A percentile compares a stretch with the other conserved stretches of the same genome.
Evolutionary conservation across 92 coral and sea anemone species (phyloP).

Genomic region (Siderastrea siderea): DNA sequence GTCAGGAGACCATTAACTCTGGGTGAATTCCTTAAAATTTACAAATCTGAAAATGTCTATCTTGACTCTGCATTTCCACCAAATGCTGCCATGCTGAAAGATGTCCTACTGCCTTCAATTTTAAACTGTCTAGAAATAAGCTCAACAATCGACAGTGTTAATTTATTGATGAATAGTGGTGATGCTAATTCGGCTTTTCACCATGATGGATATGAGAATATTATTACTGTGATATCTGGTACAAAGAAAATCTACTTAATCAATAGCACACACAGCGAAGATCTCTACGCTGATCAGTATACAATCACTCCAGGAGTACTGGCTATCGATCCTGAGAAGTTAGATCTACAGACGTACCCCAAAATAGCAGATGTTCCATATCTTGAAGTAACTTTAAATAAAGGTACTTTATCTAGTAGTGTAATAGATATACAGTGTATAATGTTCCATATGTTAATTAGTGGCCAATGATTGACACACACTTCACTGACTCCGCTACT

Average conservation of each 20-base stretch:
- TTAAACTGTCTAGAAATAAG: constrained; percentile 85
- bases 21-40: constrained; percentile 80
- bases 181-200: constrained; percentile 91
- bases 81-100: constrained; percentile 72
- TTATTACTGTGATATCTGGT: constrained; percentile 86
- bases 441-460: no score
- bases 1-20: constrained; percentile 79
- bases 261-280: constrained; percentile 75
- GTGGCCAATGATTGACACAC: no score
- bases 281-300: constrained; percentile 86
- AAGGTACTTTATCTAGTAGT: constrained; percentile 58
- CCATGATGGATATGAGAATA: constrained; percentile 97
- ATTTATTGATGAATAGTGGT: constrained; percentile 86
- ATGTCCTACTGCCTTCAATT: constrained; percentile 82
- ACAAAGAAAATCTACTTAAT: constrained; percentile 80
- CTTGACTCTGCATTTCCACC: constrained; percentile 92
- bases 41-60: constrained; percentile 83
- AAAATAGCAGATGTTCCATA: constrained; percentile 83
- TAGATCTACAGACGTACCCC: constrained; percentile 81
- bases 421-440: no score
- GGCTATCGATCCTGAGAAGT: constrained; percentile 82
- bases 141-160: constrained; percentile 71
- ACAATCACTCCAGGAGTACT: constrained; percentile 84
- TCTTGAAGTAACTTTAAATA: constrained; percentile 77
- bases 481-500: no score